Base-by-base conservation (phyloP, 2,113 vertebrate genomes). In the Megaceryle maxima region DNA sequence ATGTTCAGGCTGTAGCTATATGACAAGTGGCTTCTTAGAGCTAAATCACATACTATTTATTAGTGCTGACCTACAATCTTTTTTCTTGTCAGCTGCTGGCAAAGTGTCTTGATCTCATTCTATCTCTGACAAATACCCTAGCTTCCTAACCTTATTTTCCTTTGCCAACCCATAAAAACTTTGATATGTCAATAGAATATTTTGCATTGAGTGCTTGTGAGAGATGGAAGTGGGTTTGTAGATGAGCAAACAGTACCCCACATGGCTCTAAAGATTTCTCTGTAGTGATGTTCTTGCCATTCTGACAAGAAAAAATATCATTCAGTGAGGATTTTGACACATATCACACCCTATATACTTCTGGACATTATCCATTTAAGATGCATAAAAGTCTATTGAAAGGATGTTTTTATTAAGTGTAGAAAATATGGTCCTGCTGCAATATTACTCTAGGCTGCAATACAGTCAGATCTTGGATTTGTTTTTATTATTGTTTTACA, bases 231-330 rank as follows among this genome's bases (percentile, higher is more conserved):
- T 35, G 46, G 46, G 86, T 67, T 96, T 90, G 80, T 90, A 96
- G 83, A 68, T 88, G 85, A 94, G 74, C 35, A 86, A 88, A 92
- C 56, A 87, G 76, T 81, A 90, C 56, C 60, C 24, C 48, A 31
- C 33, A 87, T 84, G 83, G 73, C 90, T 90, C 48, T 81, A 78
- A 95, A 93, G 51, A 81, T 94, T 78, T 87, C 56, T 67, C 68
- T 75, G 7, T 48, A 60, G 56, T 4, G 6, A 87, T 81, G 35
- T 87, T 94, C 68, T 87, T 92, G 68, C 60, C 39, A 10, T 86
- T 90, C 76, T 88, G 83, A 96, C 79, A 95, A 70, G 88, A 91
- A 77, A 68, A 96, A 90, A 70, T 83, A 87, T 29, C 39, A 88
- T 66, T 51, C n/a, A 9, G 22, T 59, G 51, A 86, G 60, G 43